Evolutionary conservation across 2,113 vertebrate genomes (phyloP).

Genomic region (Aegithalos caudatus): DNA sequence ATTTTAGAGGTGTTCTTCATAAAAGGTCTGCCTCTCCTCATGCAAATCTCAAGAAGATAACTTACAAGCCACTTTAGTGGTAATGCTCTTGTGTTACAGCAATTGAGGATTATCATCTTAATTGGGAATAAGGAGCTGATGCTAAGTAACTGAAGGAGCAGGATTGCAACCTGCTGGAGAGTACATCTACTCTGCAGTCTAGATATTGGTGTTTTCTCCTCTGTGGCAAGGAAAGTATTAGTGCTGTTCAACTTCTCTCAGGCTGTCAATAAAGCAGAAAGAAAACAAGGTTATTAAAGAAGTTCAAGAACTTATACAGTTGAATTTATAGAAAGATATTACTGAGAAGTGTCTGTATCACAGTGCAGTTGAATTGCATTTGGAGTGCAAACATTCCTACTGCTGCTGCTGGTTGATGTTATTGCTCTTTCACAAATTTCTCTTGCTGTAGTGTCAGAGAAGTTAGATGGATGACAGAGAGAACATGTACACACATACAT

Average conservation of each 20-base stretch:
- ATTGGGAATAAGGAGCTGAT: background rate
- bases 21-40: background rate
- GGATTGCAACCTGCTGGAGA: background rate
- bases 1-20: background rate
- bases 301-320: background rate
- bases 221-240: background rate
- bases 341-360: background rate
- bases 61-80: background rate
- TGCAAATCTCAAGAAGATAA: background rate
- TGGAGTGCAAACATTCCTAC: background rate
- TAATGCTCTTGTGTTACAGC: background rate
- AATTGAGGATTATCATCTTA: background rate
- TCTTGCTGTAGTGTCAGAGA: background rate
- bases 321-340: background rate
- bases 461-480: background rate
- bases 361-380: background rate
- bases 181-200: background rate
- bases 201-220: background rate
- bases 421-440: background rate
- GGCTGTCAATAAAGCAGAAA: background rate
- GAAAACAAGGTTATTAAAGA: background rate
- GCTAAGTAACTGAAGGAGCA: background rate
- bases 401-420: background rate
- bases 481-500: background rate
- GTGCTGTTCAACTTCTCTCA: background rate